phyloP scores from a whole-genome alignment of 2,113 vertebrate species.

The Epinephelus lanceolatus region DNA sequence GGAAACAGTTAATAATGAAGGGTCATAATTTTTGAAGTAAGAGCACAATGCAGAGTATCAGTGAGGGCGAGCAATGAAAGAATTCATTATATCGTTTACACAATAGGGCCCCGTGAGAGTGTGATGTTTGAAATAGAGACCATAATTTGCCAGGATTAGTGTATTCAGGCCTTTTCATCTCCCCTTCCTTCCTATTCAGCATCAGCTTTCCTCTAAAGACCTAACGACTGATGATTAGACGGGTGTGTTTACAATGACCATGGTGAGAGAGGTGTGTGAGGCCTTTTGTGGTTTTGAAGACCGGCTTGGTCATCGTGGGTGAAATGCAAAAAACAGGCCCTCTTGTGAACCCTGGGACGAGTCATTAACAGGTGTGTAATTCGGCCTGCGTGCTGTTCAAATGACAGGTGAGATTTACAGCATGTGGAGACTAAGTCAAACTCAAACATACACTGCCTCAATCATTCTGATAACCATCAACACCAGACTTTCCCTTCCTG shows the following conservation, averaged over 20 bases:
- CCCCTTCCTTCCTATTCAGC: slow-evolving; percentile 46
- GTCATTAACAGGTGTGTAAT: neutral
- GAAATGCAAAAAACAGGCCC: slow-evolving; percentile 23
- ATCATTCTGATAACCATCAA: slow-evolving; percentile 30
- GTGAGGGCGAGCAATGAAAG: slow-evolving; percentile 30
- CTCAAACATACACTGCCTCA: slow-evolving; percentile 11
- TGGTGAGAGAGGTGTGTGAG: slow-evolving; percentile 34
- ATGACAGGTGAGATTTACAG: slow-evolving; percentile 31
- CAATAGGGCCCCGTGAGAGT: slow-evolving; percentile 35
- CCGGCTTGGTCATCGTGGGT: neutral
- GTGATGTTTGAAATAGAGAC: slow-evolving; percentile 61
- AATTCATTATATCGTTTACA: slow-evolving; percentile 49
- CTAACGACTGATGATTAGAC: slow-evolving; percentile 52
- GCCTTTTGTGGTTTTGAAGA: slow-evolving; percentile 32
- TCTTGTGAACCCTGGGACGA: slow-evolving; percentile 1
- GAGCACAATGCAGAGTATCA: slow-evolving; percentile 31
- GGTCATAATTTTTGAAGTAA: slow-evolving; percentile 12
- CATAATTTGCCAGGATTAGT: slow-evolving; percentile 69
- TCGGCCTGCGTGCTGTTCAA: neutral
- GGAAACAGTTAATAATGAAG: slow-evolving; percentile 19
- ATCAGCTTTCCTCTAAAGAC: slow-evolving; percentile 41
- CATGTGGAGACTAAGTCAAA: slow-evolving; percentile 6
- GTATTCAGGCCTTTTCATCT: slow-evolving; percentile 54
- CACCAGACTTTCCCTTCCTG: slow-evolving; percentile 14
- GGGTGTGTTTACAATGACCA: slow-evolving; percentile 51